Conservation (phyloP, 2,888 invertebrate species). For the Thereva nobilitata region DNA sequence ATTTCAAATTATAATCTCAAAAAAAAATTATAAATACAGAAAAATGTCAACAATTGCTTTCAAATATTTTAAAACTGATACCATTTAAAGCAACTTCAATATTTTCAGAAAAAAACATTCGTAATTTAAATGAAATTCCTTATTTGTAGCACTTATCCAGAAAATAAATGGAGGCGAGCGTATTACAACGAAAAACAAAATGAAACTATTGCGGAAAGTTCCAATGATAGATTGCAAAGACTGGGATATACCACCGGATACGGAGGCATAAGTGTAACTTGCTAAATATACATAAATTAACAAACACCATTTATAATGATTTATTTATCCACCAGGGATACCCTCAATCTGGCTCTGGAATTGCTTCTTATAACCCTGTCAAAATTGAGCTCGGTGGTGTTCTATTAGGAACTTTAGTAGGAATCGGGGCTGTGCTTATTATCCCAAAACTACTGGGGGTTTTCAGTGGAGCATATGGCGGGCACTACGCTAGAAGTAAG, state of each 20-base stretch:
- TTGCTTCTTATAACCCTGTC: slow-evolving; percentile 71
- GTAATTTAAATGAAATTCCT: too few species aligned
- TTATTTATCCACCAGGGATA: slow-evolving; percentile 51
- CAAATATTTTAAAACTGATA: too few species aligned
- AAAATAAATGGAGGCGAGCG: slow-evolving; percentile 49
- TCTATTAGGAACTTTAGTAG: slow-evolving; percentile 77
- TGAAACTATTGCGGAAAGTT: slow-evolving; percentile 43
- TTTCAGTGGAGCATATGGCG: slow-evolving; percentile 67
- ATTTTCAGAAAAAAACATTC: not conserved
- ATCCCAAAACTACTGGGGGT: slow-evolving; percentile 77
- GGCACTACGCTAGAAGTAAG: slow-evolving; percentile 70
- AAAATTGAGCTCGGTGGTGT: slow-evolving; percentile 83
- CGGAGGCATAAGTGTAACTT: slow-evolving; percentile 46
- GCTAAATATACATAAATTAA: not conserved
- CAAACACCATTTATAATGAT: not conserved
- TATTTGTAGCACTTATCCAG: not conserved
- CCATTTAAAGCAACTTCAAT: not conserved
- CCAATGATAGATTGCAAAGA: slow-evolving; percentile 55
- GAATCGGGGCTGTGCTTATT: slow-evolving; percentile 78
- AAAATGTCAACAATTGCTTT: too few species aligned
- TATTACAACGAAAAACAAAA: slow-evolving; percentile 51
- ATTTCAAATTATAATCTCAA: too few species aligned
- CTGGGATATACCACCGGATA: slow-evolving; percentile 57
- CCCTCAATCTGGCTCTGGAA: slow-evolving; percentile 55
- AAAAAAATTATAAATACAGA: too few species aligned